Evolutionary conservation across 2,113 vertebrate genomes (phyloP), one percentile per base, ranked within the genome.

Genomic region (Ciconia stormi): DNA sequence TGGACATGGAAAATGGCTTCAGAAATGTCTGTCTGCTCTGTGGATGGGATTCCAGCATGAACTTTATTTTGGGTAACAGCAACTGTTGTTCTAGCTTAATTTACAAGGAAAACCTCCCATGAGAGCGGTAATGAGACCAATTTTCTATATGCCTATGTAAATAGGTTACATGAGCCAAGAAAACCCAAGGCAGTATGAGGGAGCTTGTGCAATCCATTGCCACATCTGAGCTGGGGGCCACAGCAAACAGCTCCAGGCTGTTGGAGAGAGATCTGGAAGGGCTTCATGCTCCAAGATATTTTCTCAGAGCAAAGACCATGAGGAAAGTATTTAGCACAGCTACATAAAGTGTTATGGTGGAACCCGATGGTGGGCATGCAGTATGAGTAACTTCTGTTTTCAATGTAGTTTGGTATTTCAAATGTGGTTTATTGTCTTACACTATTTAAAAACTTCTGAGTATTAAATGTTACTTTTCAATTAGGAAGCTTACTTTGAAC

Each of bases 351-450:
- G 9, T 30, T 66, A 17, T 1, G 4, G 6, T 32, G 14, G 30
- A 76, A 36, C 23, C 16, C 9, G 32, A 1, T 16, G 16, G 6
- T 26, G 12, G 3, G 1, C 1, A 20, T 40, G 13, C 10, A 32
- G 22, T n/a, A 46, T 2, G 14, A 59, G 25, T 7, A 52, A 36
- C 2, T 80, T 78, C 38, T 25, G 7, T 44, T 69, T 88, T 65
- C 36, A 40, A 5, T 13, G 26, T 56, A n/a, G 5, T 34, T 44
- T 71, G 22, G 2, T 47, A 40, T 90, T 93, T 82, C 13, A 82
- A 10, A 27, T 25, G 9, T 12, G 5, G 7, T 38, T 83, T 58
- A 49, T 62, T 46, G 18, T 27, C 19, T 58, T 46, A 61, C 2
- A 27, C 0, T 13, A 13, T 34, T 74, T 62, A 26, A 15, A 87